These are phyloP conservation scores for Heterodera carotae DNA, from an alignment of 1,140 invertebrate species.

Conservation along the genomic window DNA sequence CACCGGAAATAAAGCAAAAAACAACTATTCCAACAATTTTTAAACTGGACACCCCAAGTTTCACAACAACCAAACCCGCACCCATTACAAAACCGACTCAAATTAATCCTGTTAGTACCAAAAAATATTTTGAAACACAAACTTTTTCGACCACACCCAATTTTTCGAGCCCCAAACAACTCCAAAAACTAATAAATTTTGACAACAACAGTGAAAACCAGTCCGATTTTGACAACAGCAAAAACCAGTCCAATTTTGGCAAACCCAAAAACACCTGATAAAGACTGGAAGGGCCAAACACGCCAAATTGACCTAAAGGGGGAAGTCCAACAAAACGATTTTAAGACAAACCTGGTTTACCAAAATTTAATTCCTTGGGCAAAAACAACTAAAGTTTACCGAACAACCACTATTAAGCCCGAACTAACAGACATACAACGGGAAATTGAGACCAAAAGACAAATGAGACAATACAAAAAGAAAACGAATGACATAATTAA, in stretches of 20 bases:
- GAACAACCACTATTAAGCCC: not conserved
- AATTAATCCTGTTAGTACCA: too few relatives aligned
- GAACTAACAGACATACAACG: too few relatives aligned
- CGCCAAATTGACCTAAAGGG: not conserved
- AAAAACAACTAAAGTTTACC: not conserved
- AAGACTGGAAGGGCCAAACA: too few relatives aligned
- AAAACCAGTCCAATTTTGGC: not conserved
- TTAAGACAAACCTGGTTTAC: not conserved
- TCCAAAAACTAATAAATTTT: not conserved
- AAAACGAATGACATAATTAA: not conserved
- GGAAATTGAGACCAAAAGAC: not conserved
- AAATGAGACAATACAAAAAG: constrained; percentile 1
- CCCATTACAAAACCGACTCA: too few relatives aligned
- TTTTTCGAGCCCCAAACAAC: not conserved
- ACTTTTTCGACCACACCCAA: not conserved
- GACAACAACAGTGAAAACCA: too few relatives aligned
- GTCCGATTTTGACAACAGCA: too few relatives aligned
- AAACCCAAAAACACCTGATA: not conserved
- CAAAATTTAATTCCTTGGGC: not conserved
- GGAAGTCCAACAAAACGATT: not conserved
- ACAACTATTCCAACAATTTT: not conserved
- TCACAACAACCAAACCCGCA: not conserved
- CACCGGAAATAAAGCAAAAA: not conserved
- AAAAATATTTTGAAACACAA: too few relatives aligned
- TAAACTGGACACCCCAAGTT: too few relatives aligned